Conservation (phyloP, 2,888 invertebrate genomes). For the Trichopria drosophilae region DNA sequence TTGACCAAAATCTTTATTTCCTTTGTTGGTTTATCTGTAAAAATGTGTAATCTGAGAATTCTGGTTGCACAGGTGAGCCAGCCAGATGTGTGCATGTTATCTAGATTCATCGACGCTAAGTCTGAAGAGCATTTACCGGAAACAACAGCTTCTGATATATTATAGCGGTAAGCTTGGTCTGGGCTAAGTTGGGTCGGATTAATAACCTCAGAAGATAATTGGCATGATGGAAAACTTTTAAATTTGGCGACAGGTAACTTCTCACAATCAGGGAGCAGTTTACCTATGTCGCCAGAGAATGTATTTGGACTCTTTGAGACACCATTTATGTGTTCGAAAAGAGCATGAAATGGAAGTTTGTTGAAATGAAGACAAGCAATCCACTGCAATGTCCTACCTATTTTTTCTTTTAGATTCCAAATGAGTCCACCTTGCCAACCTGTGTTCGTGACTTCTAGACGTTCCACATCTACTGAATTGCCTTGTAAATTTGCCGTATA, state of each 20-base stretch:
- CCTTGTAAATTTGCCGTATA: conserved; percentile 5
- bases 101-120: not conserved
- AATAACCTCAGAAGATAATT: conserved; percentile 7
- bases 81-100: conserved; percentile 1
- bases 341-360: conserved; percentile 1
- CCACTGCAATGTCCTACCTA: conserved; percentile 3
- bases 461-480: not conserved
- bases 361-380: conserved; percentile 3
- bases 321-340: conserved; percentile 2
- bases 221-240: no score
- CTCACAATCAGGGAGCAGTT: conserved; percentile 4
- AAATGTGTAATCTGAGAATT: conserved; percentile 2
- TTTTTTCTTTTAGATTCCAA: conserved; percentile 1
- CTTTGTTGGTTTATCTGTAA: conserved; percentile 2
- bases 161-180: conserved; percentile 4
- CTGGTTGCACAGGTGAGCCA: conserved; percentile 5
- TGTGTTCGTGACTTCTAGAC: conserved; percentile 4
- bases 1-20: no score
- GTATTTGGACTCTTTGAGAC: not conserved
- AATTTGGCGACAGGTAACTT: conserved; percentile 4
- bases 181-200: conserved; percentile 5
- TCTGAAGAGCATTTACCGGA: conserved; percentile 1
- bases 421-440: conserved; percentile 1
- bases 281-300: no score
- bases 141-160: conserved; percentile 4